Base-by-base conservation (phyloP, 2,113 vertebrate species). In the Dendropsophus ebraccatus region DNA sequence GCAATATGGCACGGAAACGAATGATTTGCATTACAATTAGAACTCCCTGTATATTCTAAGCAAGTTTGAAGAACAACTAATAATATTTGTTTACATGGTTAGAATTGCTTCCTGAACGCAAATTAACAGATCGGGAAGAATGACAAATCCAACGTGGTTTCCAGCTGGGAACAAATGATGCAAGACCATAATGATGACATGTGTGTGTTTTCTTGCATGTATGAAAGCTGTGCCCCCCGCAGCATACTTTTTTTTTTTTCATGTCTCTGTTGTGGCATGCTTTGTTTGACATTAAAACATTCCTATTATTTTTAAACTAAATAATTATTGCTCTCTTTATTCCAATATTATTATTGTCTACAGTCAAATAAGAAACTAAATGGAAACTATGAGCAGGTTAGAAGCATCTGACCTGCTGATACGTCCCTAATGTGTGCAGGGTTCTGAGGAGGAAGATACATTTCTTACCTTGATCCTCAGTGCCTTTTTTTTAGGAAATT, bases 1-100 rank as follows among this genome's bases (percentile, higher is more conserved):
- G 54, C 25, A 50, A 30, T 6, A 86, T 30, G 37, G 9, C 32
- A 58, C 41, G 41, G 6, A 41, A 35, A 45, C 65, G 11, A 75
- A 86, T 49, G 16, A 87, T 87, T 87, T 81, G 85, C 78, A 87
- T 81, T 74, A 87, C 78, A 87, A 87, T 81, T 87, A 81, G 37
- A 87, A 74, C 35, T 72, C 76, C 50, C 77, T 74, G 52, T 41
- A 73, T 81, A 60, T 87, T 74, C 37, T 35, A 62, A 81, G 67
- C 50, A 74, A 81, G 76, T 72, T 78, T 81, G 78, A 87, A 87
- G 60, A 87, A 58, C 28, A 81, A 74, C 62, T 86, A 87, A 87
- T 62, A 58, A 80, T 81, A n/a, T 81, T 81, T 81, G 77, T 87
- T 73, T 87, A 74, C 69, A 74, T 73, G 69, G 41, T 5, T 16